A percentile compares a stretch with the other conserved stretches of the same genome.
phyloP scores from a whole-genome alignment of 2,797 vertebrate genomes.

The Falco peregrinus region DNA sequence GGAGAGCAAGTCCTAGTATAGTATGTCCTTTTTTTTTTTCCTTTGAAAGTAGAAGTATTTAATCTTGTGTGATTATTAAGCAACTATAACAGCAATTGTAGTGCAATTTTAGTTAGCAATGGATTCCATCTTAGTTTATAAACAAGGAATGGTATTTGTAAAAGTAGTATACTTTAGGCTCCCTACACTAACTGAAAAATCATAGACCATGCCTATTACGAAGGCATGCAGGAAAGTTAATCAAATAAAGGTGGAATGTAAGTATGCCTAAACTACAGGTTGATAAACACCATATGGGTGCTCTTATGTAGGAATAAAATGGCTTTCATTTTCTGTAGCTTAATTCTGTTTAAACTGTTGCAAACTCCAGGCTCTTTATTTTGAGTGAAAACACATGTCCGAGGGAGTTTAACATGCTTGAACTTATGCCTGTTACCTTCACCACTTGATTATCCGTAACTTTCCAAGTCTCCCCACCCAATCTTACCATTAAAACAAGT shows the following conservation, averaged over 20 bases:
- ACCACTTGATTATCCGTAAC: conserved; percentile 27
- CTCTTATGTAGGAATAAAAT: conserved; percentile 23
- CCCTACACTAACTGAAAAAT: neutral
- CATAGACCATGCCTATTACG: neutral
- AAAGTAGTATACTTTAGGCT: neutral
- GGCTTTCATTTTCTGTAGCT: conserved; percentile 47
- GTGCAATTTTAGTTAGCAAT: neutral
- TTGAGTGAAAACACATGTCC: conserved; percentile 62
- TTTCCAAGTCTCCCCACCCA: neutral
- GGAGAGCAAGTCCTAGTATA: neutral
- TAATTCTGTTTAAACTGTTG: conserved; percentile 63
- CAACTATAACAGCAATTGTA: neutral
- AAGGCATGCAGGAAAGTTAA: conserved; percentile 33
- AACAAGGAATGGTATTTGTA: neutral
- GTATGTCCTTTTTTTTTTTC: neutral
- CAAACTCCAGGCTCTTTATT: conserved; percentile 39
- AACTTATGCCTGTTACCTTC: conserved; percentile 42
- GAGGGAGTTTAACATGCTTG: conserved; percentile 4
- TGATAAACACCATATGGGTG: conserved; percentile 40
- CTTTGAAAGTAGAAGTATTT: neutral
- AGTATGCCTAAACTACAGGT: neutral
- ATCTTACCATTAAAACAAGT: neutral
- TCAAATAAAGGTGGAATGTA: conserved; percentile 53
- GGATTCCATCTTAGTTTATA: neutral
- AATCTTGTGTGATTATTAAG: neutral